Conservation (phyloP, 1,140 invertebrate genomes). For the Conus betulinus region DNA sequence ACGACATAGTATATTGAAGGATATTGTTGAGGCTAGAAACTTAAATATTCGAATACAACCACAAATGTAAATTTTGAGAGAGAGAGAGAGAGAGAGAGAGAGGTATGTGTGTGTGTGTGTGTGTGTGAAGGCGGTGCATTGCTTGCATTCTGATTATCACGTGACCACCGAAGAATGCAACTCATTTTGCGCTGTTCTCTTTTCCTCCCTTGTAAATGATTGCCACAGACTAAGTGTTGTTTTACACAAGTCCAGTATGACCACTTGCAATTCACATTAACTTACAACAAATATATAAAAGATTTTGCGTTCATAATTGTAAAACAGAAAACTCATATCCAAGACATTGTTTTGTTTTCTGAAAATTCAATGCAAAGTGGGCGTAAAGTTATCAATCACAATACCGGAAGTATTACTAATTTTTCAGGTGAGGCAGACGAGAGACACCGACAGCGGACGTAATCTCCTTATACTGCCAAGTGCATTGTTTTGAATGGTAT, state of each 20-base stretch:
- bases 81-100: too few species aligned
- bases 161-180: conserved; percentile 20
- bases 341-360: background rate
- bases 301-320: too few species aligned
- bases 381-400: background rate
- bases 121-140: background rate
- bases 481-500: background rate
- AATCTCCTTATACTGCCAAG: background rate
- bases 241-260: background rate
- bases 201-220: background rate
- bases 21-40: too few species aligned
- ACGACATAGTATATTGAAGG: too few species aligned
- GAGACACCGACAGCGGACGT: background rate
- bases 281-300: background rate
- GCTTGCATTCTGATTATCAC: background rate
- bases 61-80: too few species aligned
- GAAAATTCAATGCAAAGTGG: background rate
- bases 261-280: background rate
- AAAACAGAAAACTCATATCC: background rate
- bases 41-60: too few species aligned
- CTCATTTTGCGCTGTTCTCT: conserved; percentile 2
- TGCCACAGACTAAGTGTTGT: background rate
- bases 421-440: background rate
- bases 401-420: background rate
- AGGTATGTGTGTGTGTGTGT: too few species aligned